These are phyloP conservation scores for Onychostoma macrolepis DNA, from an alignment of 2,113 vertebrate species.

Conservation along the genomic window DNA sequence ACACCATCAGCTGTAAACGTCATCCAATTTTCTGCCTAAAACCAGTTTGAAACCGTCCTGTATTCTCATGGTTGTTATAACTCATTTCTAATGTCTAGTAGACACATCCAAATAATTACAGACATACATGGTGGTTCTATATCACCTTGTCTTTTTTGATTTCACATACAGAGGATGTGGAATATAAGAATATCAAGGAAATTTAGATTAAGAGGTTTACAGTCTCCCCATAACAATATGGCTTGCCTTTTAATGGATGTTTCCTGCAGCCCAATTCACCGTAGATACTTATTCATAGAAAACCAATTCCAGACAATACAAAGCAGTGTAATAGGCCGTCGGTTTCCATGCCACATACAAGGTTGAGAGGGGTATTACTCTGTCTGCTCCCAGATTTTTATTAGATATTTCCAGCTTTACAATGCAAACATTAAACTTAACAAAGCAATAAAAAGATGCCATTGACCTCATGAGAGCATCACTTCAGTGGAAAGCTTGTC, in stretches of 20 bases:
- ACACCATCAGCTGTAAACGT: not conserved
- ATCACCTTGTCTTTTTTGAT: not conserved
- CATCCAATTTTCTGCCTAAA: too few species aligned
- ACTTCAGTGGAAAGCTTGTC: not conserved
- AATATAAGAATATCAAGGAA: not conserved
- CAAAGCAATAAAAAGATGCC: constrained; percentile 44
- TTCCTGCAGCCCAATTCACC: not conserved
- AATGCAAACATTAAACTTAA: constrained; percentile 51
- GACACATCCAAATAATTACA: not conserved
- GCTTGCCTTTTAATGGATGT: not conserved
- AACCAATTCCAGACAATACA: not conserved
- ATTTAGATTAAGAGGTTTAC: not conserved
- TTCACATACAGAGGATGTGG: not conserved
- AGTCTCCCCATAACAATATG: not conserved
- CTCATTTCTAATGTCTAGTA: not conserved
- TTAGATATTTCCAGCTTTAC: constrained; percentile 40
- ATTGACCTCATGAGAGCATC: constrained; percentile 43
- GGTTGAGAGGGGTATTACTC: constrained; percentile 26
- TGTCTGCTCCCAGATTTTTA: constrained; percentile 25
- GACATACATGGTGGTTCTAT: not conserved
- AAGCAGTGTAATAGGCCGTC: constrained; percentile 21
- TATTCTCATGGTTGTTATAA: not conserved
- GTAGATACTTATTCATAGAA: constrained; percentile 17
- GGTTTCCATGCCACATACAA: constrained; percentile 13
- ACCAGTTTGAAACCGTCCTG: not conserved